Conservation (phyloP, 1,140 invertebrate species). For the Chymomyza costata region DNA sequence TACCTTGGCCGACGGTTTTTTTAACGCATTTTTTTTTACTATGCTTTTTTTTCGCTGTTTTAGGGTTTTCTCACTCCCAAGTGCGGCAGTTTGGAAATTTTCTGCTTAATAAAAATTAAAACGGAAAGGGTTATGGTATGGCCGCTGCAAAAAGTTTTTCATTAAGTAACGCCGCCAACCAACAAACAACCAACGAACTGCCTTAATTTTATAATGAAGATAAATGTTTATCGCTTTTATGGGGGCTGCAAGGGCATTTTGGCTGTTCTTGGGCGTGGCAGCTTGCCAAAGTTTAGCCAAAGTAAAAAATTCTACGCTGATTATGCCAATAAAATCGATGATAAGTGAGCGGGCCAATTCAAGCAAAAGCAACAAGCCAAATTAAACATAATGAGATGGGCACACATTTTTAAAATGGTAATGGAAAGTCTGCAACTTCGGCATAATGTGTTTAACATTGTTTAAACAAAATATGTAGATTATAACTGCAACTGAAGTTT, state of each 20-base stretch:
- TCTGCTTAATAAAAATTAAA: conserved; percentile 73
- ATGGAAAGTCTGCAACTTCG: no score
- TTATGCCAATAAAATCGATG: conserved; percentile 71
- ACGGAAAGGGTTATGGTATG: conserved; percentile 60
- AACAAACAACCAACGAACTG: conserved; percentile 24
- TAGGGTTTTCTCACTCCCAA: no score
- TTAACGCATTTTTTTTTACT: conserved; percentile 22
- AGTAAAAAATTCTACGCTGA: conserved; percentile 65
- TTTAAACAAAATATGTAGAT: no score
- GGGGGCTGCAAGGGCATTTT: conserved; percentile 9
- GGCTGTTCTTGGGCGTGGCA: conserved; percentile 41
- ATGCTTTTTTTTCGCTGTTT: conserved; percentile 38
- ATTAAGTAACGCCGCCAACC: conserved; percentile 43
- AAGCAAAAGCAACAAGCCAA: conserved; percentile 39
- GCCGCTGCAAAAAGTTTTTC: conserved; percentile 60
- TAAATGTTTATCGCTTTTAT: conserved; percentile 63
- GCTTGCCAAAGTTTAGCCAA: conserved; percentile 60
- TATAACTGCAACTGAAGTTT: no score
- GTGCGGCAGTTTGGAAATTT: conserved; percentile 53
- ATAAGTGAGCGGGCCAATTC: conserved; percentile 34
- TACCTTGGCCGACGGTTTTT: conserved; percentile 3
- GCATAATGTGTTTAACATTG: no score
- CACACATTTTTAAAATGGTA: no score
- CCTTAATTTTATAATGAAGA: conserved; percentile 69
- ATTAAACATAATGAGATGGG: no score